A percentile compares a stretch with the other conserved stretches of the same genome.
Evolutionary conservation across 2,797 vertebrate species (phyloP).

Genomic region (Echiichthys vipera): DNA sequence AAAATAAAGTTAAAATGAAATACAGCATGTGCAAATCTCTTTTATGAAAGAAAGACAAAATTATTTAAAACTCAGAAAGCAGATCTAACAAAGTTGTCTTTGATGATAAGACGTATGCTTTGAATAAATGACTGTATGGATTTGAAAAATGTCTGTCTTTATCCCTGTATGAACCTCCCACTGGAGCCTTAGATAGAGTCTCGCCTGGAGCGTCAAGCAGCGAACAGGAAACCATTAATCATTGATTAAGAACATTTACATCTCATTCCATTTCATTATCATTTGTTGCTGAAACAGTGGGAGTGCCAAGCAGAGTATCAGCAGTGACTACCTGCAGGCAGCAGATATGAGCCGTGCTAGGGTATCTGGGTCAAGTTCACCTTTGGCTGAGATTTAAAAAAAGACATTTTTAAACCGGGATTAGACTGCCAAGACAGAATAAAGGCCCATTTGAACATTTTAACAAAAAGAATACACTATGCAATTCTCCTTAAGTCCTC

Average conservation of each 20-base stretch:
- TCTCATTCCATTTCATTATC: conserved; percentile 73
- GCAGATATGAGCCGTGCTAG: conserved; percentile 17
- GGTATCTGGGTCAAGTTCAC: conserved; percentile 54
- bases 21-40: background rate
- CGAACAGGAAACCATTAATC: conserved; percentile 73
- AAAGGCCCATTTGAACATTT: too few relatives aligned
- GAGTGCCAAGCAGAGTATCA: conserved; percentile 53
- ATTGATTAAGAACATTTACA: conserved; percentile 77
- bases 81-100: conserved; percentile 12
- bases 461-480: background rate
- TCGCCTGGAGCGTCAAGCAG: conserved; percentile 56
- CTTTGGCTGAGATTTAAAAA: conserved; percentile 23
- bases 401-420: background rate
- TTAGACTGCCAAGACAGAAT: background rate
- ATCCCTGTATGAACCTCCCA: conserved; percentile 68
- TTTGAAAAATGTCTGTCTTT: conserved; percentile 53
- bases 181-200: conserved; percentile 59
- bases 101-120: conserved; percentile 32
- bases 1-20: background rate
- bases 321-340: conserved; percentile 36
- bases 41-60: background rate
- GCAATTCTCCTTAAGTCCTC: background rate
- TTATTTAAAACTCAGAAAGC: conserved; percentile 16
- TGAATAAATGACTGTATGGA: conserved; percentile 62
- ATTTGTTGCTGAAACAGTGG: conserved; percentile 64